phyloP scores from a whole-genome alignment of 1,140 invertebrate genomes.

The Whitmania pigra region DNA sequence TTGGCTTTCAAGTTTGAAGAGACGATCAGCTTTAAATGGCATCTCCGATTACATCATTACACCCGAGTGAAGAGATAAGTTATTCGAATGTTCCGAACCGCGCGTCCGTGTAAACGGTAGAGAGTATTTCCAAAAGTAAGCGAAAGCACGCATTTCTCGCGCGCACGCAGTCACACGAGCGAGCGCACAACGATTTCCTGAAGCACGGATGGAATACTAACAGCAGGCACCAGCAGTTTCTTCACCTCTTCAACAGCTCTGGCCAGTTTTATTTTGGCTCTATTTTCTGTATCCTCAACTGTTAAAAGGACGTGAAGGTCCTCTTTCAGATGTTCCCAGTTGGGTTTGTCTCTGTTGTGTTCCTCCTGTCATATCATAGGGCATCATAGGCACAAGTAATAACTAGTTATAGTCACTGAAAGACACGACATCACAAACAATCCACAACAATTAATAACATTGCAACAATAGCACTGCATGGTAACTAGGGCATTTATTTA shows the following conservation, averaged over 20 bases:
- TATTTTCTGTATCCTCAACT: constrained; percentile 93
- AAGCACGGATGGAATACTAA: constrained; percentile 34
- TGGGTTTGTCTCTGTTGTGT: constrained; percentile 92
- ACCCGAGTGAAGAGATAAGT: no score
- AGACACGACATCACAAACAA: no score
- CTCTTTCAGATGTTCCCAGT: constrained; percentile 98
- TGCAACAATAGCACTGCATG: no score
- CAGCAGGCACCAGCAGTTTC: constrained; percentile 66
- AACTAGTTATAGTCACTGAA: no score
- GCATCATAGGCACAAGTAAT: no score
- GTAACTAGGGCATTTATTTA: no score
- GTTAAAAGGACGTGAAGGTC: constrained; percentile 95
- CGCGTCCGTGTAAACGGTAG: no score
- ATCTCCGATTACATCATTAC: no score
- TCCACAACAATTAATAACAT: no score
- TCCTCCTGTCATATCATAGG: constrained; percentile 62
- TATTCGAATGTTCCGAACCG: no score
- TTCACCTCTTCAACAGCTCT: constrained; percentile 94
- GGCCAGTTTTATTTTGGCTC: constrained; percentile 81
- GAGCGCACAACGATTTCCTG: not conserved
- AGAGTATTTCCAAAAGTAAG: not conserved
- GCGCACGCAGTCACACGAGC: not conserved
- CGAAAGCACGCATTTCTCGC: not conserved
- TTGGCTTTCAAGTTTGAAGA: no score
- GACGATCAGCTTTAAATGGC: no score